Percentiles rank a stretch among this genome's conserved stretches.
phyloP scores from a whole-genome alignment of 2,888 invertebrate genomes.

The Brachyopa scutellaris region DNA sequence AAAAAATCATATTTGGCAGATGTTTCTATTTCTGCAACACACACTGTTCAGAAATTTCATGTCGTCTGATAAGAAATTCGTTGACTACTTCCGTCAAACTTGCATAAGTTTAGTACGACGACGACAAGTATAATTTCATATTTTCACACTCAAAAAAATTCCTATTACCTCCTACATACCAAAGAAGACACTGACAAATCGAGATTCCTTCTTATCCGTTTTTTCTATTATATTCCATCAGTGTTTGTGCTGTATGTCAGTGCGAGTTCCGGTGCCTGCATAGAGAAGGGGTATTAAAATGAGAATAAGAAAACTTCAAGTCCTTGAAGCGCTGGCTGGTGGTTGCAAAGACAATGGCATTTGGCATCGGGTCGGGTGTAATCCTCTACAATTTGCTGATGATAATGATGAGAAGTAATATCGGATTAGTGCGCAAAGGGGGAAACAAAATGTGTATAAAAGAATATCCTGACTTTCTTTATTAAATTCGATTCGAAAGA shows the following conservation, averaged over 20 bases:
- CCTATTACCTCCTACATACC: slow-evolving; percentile 23
- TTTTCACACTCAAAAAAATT: slow-evolving; percentile 50
- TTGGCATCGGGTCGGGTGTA: slow-evolving; percentile 30
- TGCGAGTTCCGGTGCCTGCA: background rate
- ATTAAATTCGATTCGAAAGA: slow-evolving; percentile 53
- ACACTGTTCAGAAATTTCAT: slow-evolving; percentile 12
- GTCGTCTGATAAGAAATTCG: background rate
- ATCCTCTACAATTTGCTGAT: slow-evolving; percentile 62
- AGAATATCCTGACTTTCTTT: slow-evolving; percentile 51
- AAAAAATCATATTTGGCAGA: too few species aligned
- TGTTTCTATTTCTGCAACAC: too few species aligned
- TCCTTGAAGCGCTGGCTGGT: too few species aligned
- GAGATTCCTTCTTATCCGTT: slow-evolving; percentile 20
- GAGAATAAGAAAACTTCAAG: slow-evolving; percentile 14
- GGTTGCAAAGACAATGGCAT: slow-evolving; percentile 28
- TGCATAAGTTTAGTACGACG: background rate
- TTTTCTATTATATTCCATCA: slow-evolving; percentile 39
- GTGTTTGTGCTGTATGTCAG: background rate
- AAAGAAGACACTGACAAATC: slow-evolving; percentile 17
- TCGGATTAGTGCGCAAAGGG: slow-evolving; percentile 52
- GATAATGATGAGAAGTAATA: slow-evolving; percentile 68
- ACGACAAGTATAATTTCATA: slow-evolving; percentile 30
- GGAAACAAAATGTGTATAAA: slow-evolving; percentile 28
- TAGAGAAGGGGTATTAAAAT: background rate
- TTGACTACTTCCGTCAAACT: slow-evolving; percentile 20